Evolutionary conservation across 2,888 invertebrate genomes (phyloP).

Genomic region (Tyria jacobaeae): DNA sequence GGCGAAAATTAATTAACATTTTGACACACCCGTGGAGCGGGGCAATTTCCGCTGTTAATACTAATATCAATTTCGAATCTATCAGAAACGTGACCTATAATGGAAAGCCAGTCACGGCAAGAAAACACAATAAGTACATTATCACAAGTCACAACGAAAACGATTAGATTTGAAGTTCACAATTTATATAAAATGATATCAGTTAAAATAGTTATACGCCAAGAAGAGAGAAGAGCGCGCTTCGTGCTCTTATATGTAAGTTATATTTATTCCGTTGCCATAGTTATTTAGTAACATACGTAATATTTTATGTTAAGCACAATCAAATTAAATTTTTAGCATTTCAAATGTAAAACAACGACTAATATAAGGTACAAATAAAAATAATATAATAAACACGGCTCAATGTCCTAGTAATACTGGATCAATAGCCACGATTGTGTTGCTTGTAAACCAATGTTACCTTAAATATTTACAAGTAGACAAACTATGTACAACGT

Average conservation of each 20-base stretch:
- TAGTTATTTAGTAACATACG: conserved; percentile 23
- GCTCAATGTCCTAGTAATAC: conserved; percentile 80
- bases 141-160: conserved; percentile 35
- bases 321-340: conserved; percentile 41
- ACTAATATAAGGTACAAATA: conserved; percentile 43
- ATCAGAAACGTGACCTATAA: conserved; percentile 71
- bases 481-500: conserved; percentile 77
- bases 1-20: conserved; percentile 62
- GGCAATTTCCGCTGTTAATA: conserved; percentile 67
- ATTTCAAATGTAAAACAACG: conserved; percentile 40
- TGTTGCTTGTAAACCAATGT: conserved; percentile 61
- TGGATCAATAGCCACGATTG: conserved; percentile 71
- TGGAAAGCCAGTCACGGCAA: conserved; percentile 29
- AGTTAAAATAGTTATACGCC: conserved; percentile 41
- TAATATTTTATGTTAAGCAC: conserved; percentile 45
- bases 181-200: conserved; percentile 40
- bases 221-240: conserved; percentile 25
- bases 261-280: conserved; percentile 30
- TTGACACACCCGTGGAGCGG: conserved; percentile 63
- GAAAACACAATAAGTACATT: conserved; percentile 29
- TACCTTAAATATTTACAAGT: conserved; percentile 75
- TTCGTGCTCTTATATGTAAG: conserved; percentile 23
- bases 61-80: conserved; percentile 84
- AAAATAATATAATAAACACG: conserved; percentile 56
- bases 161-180: conserved; percentile 45